A percentile compares a stretch with the other conserved stretches of the same genome.
phyloP scores from a whole-genome alignment of 2,888 invertebrate genomes.

The Temnothorax rugatulus region DNA sequence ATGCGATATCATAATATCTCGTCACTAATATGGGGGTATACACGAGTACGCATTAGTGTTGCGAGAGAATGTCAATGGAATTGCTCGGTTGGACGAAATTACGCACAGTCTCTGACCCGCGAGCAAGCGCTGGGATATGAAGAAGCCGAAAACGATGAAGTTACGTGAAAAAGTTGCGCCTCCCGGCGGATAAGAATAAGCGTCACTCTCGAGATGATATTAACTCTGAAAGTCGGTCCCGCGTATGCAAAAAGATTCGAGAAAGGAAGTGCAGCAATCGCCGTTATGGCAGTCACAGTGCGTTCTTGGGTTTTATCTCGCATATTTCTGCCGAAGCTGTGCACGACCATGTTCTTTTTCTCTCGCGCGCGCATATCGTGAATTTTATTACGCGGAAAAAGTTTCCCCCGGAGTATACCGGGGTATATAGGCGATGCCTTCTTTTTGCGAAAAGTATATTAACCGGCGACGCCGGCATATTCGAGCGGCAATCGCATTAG shows the following conservation, averaged over 20 bases:
- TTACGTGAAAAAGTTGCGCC: conserved; percentile 50
- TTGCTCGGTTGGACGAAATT: conserved; percentile 48
- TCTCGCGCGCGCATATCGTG: conserved; percentile 24
- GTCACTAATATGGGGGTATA: not conserved
- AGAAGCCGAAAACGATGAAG: conserved; percentile 53
- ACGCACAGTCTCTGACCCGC: conserved; percentile 5
- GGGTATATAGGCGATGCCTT: not conserved
- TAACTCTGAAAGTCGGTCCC: conserved; percentile 41
- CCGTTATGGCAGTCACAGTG: conserved; percentile 42
- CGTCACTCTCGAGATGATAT: conserved; percentile 31
- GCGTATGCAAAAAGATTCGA: conserved; percentile 34
- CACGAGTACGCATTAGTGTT: not conserved
- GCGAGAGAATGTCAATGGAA: conserved; percentile 27
- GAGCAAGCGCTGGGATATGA: conserved; percentile 7
- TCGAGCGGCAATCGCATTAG: conserved; percentile 45
- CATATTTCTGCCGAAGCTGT: conserved; percentile 28
- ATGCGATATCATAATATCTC: not conserved
- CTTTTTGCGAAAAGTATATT: conserved; percentile 45
- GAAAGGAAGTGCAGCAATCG: conserved; percentile 40
- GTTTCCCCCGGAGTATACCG: conserved; percentile 29
- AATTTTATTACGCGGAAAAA: conserved; percentile 52
- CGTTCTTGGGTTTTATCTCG: conserved; percentile 50
- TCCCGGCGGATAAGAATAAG: conserved; percentile 16
- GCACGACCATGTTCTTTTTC: not conserved
- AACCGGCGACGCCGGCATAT: conserved; percentile 42